phyloP scores from a whole-genome alignment of 64 coral and sea anemone species.

The Stichodactyla helianthus region DNA sequence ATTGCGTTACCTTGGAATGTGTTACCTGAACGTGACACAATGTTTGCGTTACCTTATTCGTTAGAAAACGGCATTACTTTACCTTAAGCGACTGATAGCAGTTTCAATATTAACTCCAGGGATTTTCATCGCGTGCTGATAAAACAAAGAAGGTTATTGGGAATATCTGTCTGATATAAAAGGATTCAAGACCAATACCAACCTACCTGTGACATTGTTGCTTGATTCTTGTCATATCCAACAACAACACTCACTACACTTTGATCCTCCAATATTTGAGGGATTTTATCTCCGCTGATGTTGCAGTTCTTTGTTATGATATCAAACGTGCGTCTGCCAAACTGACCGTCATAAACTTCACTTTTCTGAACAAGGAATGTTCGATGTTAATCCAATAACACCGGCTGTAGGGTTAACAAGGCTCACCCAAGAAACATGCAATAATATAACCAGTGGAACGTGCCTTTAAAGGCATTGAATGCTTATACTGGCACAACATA shows the following conservation, averaged over 20 bases:
- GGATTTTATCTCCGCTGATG: background rate
- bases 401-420: too few species aligned
- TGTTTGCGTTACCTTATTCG: background rate
- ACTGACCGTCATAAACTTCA: background rate
- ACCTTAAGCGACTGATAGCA: slow-evolving; percentile 50
- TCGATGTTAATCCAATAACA: too few species aligned
- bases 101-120: slow-evolving; percentile 55
- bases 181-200: background rate
- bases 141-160: background rate
- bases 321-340: background rate
- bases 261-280: slow-evolving; percentile 19
- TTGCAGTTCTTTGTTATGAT: background rate
- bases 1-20: background rate
- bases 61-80: background rate
- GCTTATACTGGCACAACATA: background rate
- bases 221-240: slow-evolving; percentile 3
- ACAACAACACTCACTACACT: slow-evolving; percentile 45
- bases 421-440: too few species aligned
- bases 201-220: background rate
- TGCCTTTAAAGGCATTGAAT: background rate
- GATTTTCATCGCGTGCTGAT: slow-evolving; percentile 23
- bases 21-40: background rate
- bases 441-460: too few species aligned
- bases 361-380: background rate
- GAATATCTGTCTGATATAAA: background rate